Evolutionary conservation across 2,888 invertebrate genomes (phyloP).

Genomic region (Acanthosepion esculentum): DNA sequence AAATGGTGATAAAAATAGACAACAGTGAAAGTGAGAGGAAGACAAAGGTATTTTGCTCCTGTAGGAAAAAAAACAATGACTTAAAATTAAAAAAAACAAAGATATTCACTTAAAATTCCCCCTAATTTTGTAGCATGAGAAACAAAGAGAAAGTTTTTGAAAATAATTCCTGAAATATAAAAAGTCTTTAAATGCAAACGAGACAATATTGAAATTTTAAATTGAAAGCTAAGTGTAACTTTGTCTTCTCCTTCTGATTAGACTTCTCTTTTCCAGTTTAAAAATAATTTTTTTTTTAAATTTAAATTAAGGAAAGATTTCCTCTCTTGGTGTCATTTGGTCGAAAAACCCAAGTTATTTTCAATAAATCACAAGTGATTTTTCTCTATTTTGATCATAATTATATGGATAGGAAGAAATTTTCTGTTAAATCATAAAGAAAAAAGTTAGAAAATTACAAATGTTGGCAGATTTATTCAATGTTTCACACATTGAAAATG

Average conservation of each 20-base stretch:
- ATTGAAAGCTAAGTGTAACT: constrained; percentile 33
- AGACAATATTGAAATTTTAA: not conserved
- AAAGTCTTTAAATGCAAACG: not conserved
- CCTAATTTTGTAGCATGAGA: not conserved
- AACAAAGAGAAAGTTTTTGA: not conserved
- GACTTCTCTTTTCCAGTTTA: not conserved
- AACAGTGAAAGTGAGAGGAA: not conserved
- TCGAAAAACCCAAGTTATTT: not conserved
- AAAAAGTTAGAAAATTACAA: not conserved
- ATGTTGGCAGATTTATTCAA: not conserved
- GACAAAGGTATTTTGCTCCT: not conserved
- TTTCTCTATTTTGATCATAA: not conserved
- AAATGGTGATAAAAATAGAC: not conserved
- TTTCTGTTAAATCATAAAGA: not conserved
- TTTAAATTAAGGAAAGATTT: not conserved
- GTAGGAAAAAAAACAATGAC: not conserved
- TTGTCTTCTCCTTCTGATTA: not conserved
- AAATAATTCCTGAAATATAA: not conserved
- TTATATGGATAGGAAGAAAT: not conserved
- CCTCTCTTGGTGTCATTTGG: not conserved
- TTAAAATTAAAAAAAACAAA: not conserved
- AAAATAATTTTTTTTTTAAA: not conserved
- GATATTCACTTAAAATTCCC: not conserved
- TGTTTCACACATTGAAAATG: not conserved
- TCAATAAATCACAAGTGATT: constrained; percentile 3